Conservation (phyloP, 53 echinoderm and acorn worm species). For the Hippasteria phrygiana region DNA sequence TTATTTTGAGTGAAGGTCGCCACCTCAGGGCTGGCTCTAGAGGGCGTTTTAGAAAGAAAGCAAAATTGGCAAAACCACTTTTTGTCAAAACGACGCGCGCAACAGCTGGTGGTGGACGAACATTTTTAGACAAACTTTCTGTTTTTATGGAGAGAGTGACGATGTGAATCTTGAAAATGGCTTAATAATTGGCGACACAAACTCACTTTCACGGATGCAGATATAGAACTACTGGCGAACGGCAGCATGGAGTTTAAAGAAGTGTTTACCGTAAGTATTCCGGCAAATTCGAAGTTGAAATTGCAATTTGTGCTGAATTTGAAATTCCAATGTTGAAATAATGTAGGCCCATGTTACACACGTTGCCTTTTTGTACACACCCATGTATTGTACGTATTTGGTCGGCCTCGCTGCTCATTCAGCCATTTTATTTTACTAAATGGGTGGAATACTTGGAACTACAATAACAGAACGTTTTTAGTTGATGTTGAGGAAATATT, state of each 20-base stretch:
- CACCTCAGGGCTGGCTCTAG: too few species aligned
- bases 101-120: too few species aligned
- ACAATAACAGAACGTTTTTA: too few species aligned
- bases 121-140: too few species aligned
- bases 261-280: constrained; percentile 35
- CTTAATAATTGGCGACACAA: neutral
- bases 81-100: too few species aligned
- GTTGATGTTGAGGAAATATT: too few species aligned
- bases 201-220: neutral
- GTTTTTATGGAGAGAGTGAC: too few species aligned
- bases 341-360: neutral
- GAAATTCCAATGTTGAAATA: neutral
- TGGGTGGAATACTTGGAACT: too few species aligned
- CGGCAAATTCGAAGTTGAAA: neutral
- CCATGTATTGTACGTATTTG: neutral
- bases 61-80: too few species aligned
- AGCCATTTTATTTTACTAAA: too few species aligned
- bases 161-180: constrained; percentile 6
- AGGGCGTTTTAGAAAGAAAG: too few species aligned
- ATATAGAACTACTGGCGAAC: neutral
- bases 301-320: neutral
- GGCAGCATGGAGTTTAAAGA: constrained; percentile 47
- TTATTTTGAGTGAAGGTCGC: too few species aligned
- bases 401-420: neutral
- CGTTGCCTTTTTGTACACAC: neutral